Conservation (phyloP, 2,113 vertebrate species). For the Podarcis raffonei region DNA sequence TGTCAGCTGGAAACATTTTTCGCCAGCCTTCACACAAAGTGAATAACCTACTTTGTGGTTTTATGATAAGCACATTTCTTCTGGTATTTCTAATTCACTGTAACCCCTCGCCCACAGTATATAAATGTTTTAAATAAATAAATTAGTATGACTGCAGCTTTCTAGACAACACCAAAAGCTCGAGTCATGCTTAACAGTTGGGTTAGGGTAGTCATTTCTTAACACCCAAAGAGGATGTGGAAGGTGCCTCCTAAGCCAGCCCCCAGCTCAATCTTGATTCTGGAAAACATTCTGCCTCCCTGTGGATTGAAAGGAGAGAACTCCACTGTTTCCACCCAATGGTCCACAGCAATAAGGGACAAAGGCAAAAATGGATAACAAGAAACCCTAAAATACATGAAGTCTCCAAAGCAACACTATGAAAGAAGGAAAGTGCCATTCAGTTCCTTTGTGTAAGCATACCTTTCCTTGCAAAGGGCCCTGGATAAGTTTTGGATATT, state of each 20-base stretch:
- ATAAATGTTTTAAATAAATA: neutral
- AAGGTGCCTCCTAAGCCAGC: neutral
- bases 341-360: neutral
- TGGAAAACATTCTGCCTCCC: neutral
- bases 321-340: neutral
- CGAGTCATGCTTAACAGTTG: neutral
- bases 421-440: neutral
- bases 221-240: neutral
- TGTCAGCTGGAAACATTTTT: neutral
- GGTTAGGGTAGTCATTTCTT: neutral
- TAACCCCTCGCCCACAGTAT: neutral
- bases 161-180: neutral
- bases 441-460: constrained; percentile 15
- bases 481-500: constrained; percentile 88
- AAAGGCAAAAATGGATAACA: neutral
- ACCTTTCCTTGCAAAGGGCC: constrained; percentile 88
- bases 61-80: neutral
- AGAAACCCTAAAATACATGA: neutral
- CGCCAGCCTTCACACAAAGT: neutral
- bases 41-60: neutral
- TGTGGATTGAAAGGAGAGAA: neutral
- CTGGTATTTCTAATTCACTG: neutral
- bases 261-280: neutral
- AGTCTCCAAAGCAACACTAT: too few relatives aligned
- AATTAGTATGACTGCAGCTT: neutral